Percentiles rank a stretch among this genome's conserved stretches.
These are phyloP conservation scores for Bufo bufo DNA, from an alignment of 2,113 vertebrate genomes.

Conservation along the genomic window DNA sequence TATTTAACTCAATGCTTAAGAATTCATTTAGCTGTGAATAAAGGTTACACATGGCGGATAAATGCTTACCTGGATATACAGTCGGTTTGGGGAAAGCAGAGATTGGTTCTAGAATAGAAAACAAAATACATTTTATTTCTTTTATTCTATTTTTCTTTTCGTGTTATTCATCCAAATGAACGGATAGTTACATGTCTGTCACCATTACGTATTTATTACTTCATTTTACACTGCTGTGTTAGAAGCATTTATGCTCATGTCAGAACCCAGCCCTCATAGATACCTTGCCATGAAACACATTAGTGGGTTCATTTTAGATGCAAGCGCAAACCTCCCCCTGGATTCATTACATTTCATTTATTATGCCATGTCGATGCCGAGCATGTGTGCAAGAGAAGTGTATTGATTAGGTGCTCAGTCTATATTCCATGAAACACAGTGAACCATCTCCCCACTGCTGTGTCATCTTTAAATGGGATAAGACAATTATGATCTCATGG, in stretches of 20 bases:
- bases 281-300: slow-evolving; percentile 9
- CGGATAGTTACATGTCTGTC: background rate
- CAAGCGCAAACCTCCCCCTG: slow-evolving; percentile 36
- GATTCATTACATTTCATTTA: slow-evolving; percentile 56
- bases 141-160: background rate
- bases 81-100: slow-evolving; percentile 78
- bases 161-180: background rate
- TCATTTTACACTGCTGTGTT: background rate
- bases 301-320: slow-evolving; percentile 52
- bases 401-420: slow-evolving; percentile 49
- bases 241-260: background rate
- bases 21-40: background rate
- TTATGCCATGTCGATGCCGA: slow-evolving; percentile 55
- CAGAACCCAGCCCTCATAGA: background rate
- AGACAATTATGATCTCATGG: slow-evolving; percentile 35
- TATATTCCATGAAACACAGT: background rate
- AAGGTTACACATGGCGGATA: background rate
- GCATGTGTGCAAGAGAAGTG: slow-evolving; percentile 26
- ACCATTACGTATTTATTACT: background rate
- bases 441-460: slow-evolving; percentile 5
- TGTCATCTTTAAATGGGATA: slow-evolving; percentile 27
- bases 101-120: slow-evolving; percentile 84
- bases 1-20: background rate
- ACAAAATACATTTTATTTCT: slow-evolving; percentile 16
- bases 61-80: slow-evolving; percentile 70